Base-by-base conservation (phyloP, 2,797 vertebrate species). In the Pogoniulus pusillus region DNA sequence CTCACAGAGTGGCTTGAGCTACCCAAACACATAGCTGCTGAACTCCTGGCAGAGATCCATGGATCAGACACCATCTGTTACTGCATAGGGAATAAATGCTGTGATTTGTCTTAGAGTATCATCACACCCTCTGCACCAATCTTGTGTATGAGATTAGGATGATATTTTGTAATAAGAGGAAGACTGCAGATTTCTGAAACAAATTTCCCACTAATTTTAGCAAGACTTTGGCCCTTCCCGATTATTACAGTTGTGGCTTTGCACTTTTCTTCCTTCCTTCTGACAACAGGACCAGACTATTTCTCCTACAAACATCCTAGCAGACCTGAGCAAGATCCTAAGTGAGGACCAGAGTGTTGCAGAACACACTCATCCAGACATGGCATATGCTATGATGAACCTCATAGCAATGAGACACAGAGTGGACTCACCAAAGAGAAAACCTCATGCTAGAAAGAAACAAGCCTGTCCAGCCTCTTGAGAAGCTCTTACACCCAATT, bases 1-100 rank as follows among this genome's bases (percentile, higher is more conserved):
- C 82, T 88, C 85, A 63, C 32, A 82, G 53, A 76, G 53, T 60
- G 80, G 62, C 57, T 35, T 26, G 34, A 92, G 77, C 60, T 88
- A 91, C 71, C 39, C 81, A 92, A 29, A 93, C 62, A 77, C 47
- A 83, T 12, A 85, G 59, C 72, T 93, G 65, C 74, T 77, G 62
- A 65, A 64, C 41, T 86, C 27, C 74, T 87, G 90, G 80, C 85
- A 73, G 24, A 12, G 22, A 73, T 91, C 43, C 63, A 53, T 53
- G 43, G 43, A 73, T 72, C 43, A 85, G n/a, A 69, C 34, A 60
- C 85, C 80, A 79, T 82, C 87, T 95, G 80, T 66, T 91, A 43
- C 78, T 66, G 60, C 43, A 43, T 0, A 72, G 59, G 39, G 53
- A 88, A 57, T 45, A 91, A 86, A 72, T 30, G 26, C 17, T 68